Evolutionary conservation across 2,797 vertebrate genomes (phyloP).

Genomic region (Zenarchopterus dispar): DNA sequence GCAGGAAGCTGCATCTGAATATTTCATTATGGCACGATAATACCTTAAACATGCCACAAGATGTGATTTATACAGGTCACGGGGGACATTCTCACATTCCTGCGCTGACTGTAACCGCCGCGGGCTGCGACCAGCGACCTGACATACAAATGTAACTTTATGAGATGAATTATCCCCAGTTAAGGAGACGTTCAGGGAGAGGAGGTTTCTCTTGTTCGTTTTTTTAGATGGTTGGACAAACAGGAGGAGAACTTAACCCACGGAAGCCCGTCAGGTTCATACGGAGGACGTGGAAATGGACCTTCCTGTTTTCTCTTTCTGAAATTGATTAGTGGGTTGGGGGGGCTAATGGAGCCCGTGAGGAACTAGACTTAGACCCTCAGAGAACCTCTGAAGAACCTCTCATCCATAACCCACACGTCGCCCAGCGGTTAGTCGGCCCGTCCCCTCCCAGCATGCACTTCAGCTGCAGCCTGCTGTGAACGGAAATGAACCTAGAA

Average conservation of each 20-base stretch:
- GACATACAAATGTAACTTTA: conserved; percentile 34
- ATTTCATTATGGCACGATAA: conserved; percentile 74
- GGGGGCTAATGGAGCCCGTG: conserved; percentile 74
- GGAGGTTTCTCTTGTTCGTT: conserved; percentile 7
- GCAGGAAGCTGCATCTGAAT: conserved; percentile 71
- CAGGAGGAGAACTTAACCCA: neutral
- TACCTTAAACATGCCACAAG: conserved; percentile 69
- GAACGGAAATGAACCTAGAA: conserved; percentile 25
- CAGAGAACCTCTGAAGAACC: conserved; percentile 57
- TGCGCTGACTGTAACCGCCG: conserved; percentile 48
- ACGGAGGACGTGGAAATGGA: conserved; percentile 35
- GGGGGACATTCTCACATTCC: conserved; percentile 49
- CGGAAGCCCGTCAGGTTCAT: conserved; percentile 43
- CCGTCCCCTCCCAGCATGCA: conserved; percentile 38
- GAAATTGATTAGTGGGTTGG: conserved; percentile 77
- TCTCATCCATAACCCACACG: conserved; percentile 75
- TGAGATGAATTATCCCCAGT: conserved; percentile 56
- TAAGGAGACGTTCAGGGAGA: conserved; percentile 14
- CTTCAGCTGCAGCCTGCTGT: conserved; percentile 49
- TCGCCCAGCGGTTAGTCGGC: conserved; percentile 59
- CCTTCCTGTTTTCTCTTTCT: too few species aligned
- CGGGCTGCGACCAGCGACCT: conserved; percentile 58
- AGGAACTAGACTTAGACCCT: conserved; percentile 74
- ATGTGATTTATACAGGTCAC: conserved; percentile 71
- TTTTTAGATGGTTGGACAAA: conserved; percentile 8